These are phyloP conservation scores for Auanema sp. DNA, from an alignment of 2,888 invertebrate genomes.

Conservation along the genomic window DNA sequence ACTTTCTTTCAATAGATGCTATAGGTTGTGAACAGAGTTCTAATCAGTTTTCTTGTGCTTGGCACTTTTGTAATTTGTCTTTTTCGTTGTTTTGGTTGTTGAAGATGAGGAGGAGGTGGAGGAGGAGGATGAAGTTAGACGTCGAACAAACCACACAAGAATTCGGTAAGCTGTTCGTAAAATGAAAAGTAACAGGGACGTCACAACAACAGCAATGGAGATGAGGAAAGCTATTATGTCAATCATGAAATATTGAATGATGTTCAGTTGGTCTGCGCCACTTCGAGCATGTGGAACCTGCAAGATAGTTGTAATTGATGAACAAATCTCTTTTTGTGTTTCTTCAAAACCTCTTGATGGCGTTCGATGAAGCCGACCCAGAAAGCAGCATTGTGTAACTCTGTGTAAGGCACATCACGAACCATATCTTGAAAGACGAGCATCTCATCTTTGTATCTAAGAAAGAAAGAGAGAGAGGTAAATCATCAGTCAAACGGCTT, in stretches of 20 bases:
- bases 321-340: background rate
- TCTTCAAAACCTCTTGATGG: slow-evolving; percentile 57
- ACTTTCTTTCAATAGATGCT: background rate
- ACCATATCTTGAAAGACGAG: slow-evolving; percentile 63
- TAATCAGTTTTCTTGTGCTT: background rate
- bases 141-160: background rate
- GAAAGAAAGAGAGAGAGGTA: slow-evolving; percentile 7
- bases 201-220: slow-evolving; percentile 18
- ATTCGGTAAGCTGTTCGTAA: slow-evolving; percentile 1
- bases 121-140: background rate
- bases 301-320: slow-evolving; percentile 5
- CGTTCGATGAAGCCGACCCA: slow-evolving; percentile 65
- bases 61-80: slow-evolving; percentile 3
- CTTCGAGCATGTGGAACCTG: slow-evolving; percentile 62
- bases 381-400: slow-evolving; percentile 63
- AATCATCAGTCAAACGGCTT: background rate
- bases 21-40: background rate
- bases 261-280: slow-evolving; percentile 63
- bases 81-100: background rate
- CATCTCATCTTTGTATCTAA: slow-evolving; percentile 59
- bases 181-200: slow-evolving; percentile 14
- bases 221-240: slow-evolving; percentile 61
- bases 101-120: slow-evolving; percentile 4
- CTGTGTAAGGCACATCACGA: slow-evolving; percentile 63
- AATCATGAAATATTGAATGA: slow-evolving; percentile 64